Base-by-base conservation (phyloP, 2,113 vertebrate genomes). In the Eupsittula cactorum region DNA sequence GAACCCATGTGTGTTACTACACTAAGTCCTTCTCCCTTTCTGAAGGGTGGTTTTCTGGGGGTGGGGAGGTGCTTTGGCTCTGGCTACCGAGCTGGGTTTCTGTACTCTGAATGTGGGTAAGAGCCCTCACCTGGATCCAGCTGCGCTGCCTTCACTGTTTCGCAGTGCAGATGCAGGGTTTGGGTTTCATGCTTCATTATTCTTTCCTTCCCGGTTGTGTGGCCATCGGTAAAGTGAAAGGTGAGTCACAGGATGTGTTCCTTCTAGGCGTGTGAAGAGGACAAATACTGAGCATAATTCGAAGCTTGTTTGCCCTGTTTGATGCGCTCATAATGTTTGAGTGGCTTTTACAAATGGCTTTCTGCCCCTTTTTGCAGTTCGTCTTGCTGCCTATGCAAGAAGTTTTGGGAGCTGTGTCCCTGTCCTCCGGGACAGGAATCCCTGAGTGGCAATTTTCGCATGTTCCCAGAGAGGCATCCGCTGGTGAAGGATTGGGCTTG, bases 181-280 rank as follows among this genome's bases (percentile, higher is more conserved):
- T 93, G 90, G 31, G 64, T 95, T 97, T 97, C 85, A 95, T 73
- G 94, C 90, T 93, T 95, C 60, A 46, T 94, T 90, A 49, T 93
- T 88, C 68, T n/a, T 23, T 31, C 2, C 69, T 49, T 78, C 55
- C 93, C 63, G 0, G 2, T 92, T 88, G 82, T 18, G 73, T 93
- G 96, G 55, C 80, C 41, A 4, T 92, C 95, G 86, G 92, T 90
- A 75, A 90, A 86, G 39, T 11, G 69, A 73, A 96, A 96, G 91
- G 92, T 78, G 91, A 93, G 44, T 37, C 29, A 11, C 47, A 39
- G 4, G 49, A 4, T 13, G 37, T 27, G 11, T 44, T 83, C 67
- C 89, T 86, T 75, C 71, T 73, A 29, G 74, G 91, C 28, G 2
- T 23, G 64, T 55, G 31, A 31, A 53, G 75, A 75, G 70, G 82